phyloP scores from a whole-genome alignment of 2,797 vertebrate species.

The Tapera naevia region DNA sequence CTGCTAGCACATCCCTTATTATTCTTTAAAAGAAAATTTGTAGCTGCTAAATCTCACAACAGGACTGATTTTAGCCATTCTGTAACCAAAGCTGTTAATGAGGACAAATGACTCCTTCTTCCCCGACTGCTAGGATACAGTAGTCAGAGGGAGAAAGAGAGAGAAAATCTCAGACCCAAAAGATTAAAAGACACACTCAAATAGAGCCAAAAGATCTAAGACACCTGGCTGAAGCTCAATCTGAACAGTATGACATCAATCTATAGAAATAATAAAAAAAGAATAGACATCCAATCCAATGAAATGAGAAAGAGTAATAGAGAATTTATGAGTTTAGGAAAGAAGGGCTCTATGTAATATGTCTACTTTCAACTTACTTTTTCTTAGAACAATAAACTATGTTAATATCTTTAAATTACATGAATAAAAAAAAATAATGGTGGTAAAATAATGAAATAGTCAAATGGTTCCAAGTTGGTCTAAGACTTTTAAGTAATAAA shows the following conservation, averaged over 20 bases:
- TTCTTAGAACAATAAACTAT: background rate
- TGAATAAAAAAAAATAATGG: background rate
- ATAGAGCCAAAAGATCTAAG: background rate
- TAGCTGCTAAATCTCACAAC: background rate
- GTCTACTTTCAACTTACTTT: background rate
- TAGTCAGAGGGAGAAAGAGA: background rate
- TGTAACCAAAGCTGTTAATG: background rate
- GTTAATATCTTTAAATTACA: background rate
- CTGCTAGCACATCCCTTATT: background rate
- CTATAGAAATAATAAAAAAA: background rate
- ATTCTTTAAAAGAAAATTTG: background rate
- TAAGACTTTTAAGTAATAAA: background rate
- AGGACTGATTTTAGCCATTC: background rate
- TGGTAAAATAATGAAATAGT: background rate
- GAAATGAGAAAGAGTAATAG: background rate
- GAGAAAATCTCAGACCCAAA: background rate
- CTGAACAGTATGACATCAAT: background rate
- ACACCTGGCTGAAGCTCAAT: background rate
- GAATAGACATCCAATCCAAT: background rate
- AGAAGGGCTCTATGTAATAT: background rate
- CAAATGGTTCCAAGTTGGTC: background rate
- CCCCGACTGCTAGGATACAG: background rate
- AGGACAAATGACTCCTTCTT: background rate
- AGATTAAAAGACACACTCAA: background rate
- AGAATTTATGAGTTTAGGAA: background rate